Evolutionary conservation across 2,797 vertebrate genomes (phyloP).

Genomic region (Simalia tracyae): DNA sequence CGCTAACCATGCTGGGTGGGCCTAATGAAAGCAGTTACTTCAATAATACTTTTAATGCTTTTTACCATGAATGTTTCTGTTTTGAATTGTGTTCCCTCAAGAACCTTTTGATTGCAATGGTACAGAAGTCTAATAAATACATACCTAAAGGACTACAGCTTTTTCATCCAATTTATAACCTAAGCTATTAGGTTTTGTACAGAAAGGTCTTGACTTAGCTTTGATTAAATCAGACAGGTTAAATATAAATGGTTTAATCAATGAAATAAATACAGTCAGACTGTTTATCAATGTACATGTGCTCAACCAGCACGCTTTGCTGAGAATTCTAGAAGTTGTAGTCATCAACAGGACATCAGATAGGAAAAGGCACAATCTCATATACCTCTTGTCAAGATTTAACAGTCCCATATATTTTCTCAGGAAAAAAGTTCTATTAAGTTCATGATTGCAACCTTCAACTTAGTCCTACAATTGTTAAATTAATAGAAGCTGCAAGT

Average conservation of each 20-base stretch:
- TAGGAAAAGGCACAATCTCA: too few relatives aligned
- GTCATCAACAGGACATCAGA: too few relatives aligned
- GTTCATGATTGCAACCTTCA: too few relatives aligned
- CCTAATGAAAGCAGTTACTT: background rate
- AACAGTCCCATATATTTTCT: too few relatives aligned
- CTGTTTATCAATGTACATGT: too few relatives aligned
- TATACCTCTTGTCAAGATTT: too few relatives aligned
- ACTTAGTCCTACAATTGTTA: too few relatives aligned
- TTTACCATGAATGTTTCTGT: background rate
- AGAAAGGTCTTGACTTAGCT: background rate
- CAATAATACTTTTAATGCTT: background rate
- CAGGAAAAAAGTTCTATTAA: too few relatives aligned
- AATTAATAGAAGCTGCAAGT: too few relatives aligned
- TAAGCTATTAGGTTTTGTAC: background rate
- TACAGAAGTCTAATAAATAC: background rate
- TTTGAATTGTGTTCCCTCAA: background rate
- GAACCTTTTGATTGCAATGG: background rate
- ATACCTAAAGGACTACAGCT: background rate
- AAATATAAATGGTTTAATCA: background rate
- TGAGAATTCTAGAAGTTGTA: too few relatives aligned
- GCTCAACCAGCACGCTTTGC: too few relatives aligned
- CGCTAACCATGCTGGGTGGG: background rate
- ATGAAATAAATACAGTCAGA: background rate
- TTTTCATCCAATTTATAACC: background rate
- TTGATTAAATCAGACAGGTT: background rate